Evolutionary conservation across 53 echinoderm and acorn worm species (phyloP).

Genomic region (Stichopus horrens): DNA sequence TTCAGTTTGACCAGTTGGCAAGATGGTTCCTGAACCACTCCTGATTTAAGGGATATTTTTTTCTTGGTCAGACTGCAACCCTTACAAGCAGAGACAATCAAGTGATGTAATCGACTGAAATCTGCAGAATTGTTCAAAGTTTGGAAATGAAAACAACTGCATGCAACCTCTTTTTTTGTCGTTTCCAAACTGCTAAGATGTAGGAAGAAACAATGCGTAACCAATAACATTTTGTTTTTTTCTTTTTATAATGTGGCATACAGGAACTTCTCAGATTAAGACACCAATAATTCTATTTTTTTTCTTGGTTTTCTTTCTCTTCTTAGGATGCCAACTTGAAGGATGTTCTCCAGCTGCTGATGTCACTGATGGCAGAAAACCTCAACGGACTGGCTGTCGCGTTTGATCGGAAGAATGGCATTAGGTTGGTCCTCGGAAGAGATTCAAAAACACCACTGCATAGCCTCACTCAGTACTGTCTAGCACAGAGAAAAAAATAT

Average conservation of each 20-base stretch:
- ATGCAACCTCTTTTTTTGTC: neutral
- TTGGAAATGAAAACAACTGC: neutral
- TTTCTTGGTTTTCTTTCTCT: neutral
- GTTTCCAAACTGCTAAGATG: neutral
- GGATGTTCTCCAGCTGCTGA: slow-evolving; percentile 91
- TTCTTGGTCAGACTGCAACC: too few relatives aligned
- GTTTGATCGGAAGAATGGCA: slow-evolving; percentile 97
- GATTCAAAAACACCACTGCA: too few relatives aligned
- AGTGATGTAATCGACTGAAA: neutral
- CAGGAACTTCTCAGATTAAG: neutral
- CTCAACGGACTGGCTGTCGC: slow-evolving; percentile 91
- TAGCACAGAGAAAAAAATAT: too few relatives aligned
- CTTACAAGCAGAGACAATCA: neutral
- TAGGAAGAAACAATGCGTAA: too few relatives aligned
- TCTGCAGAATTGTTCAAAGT: neutral
- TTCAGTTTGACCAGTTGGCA: too few relatives aligned
- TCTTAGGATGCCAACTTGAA: slow-evolving; percentile 86
- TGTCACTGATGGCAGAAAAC: slow-evolving; percentile 97
- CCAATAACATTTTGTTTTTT: neutral
- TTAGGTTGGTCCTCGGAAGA: slow-evolving; percentile 61
- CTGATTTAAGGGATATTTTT: too few relatives aligned
- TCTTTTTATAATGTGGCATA: neutral
- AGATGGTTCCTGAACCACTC: too few relatives aligned
- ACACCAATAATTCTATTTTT: neutral
- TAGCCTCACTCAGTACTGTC: too few relatives aligned